These are phyloP conservation scores for Chrysomela aeneicollis DNA, from an alignment of 2,888 invertebrate species.

Conservation along the genomic window DNA sequence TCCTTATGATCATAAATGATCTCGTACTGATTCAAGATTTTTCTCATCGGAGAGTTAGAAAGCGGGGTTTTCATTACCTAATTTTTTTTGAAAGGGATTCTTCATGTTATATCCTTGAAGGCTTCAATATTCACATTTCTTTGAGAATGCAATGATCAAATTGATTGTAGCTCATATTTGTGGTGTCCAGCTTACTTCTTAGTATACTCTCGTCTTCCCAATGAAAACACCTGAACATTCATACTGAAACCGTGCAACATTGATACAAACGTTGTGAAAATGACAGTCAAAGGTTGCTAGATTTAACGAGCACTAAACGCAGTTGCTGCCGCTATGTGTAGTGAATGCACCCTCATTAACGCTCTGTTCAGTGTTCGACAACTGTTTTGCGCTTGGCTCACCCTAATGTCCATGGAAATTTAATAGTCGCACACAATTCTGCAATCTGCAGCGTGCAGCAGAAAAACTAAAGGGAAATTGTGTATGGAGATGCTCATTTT, in stretches of 20 bases:
- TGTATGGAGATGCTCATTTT: background rate
- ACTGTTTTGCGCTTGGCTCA: slow-evolving; percentile 44
- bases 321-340: slow-evolving; percentile 33
- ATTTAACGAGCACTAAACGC: slow-evolving; percentile 45
- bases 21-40: too few species aligned
- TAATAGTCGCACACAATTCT: slow-evolving; percentile 55
- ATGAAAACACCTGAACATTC: too few species aligned
- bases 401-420: slow-evolving; percentile 56
- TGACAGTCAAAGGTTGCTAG: slow-evolving; percentile 40
- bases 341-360: slow-evolving; percentile 49
- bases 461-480: slow-evolving; percentile 51
- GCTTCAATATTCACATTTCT: too few species aligned
- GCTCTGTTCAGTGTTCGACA: slow-evolving; percentile 36
- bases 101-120: too few species aligned
- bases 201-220: too few species aligned
- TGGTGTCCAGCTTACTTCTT: too few species aligned
- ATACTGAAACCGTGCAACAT: background rate
- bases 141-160: too few species aligned
- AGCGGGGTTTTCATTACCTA: too few species aligned
- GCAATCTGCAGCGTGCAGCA: slow-evolving; percentile 51
- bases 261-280: slow-evolving; percentile 34
- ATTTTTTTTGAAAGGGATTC: too few species aligned
- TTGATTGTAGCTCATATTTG: too few species aligned
- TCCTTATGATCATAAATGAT: too few species aligned
- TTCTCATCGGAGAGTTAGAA: too few species aligned